Conservation (phyloP, 1,140 invertebrate genomes). For the Drosophila kikkawai region DNA sequence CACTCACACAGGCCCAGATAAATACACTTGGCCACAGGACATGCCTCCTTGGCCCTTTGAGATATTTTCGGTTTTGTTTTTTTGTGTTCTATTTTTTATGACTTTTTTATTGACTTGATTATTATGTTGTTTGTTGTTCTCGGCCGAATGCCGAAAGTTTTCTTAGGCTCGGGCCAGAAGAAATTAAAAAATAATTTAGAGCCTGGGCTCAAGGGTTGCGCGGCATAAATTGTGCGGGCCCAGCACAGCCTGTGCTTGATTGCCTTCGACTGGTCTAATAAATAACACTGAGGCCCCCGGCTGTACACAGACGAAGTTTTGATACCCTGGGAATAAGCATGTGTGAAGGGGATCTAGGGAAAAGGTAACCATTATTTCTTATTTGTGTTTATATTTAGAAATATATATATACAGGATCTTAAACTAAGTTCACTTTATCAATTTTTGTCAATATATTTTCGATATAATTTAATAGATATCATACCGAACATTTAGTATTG, state of each 20-base stretch:
- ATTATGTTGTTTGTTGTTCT: slow-evolving; percentile 81
- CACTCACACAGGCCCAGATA: slow-evolving; percentile 43
- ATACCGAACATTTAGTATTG: not conserved
- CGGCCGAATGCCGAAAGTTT: slow-evolving; percentile 62
- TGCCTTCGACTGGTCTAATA: slow-evolving; percentile 51
- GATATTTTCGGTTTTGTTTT: slow-evolving; percentile 61
- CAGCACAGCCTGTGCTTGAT: slow-evolving; percentile 67
- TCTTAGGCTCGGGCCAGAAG: slow-evolving; percentile 47
- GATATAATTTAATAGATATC: not conserved
- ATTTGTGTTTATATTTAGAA: not conserved
- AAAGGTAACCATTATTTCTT: not conserved
- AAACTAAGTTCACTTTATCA: not conserved
- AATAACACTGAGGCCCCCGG: slow-evolving; percentile 22
- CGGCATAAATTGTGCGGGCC: slow-evolving; percentile 63
- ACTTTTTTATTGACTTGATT: slow-evolving; percentile 83
- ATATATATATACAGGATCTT: not conserved
- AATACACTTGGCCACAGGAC: slow-evolving; percentile 63
- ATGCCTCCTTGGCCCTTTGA: slow-evolving; percentile 54
- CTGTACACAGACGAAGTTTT: not conserved
- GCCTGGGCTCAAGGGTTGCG: slow-evolving; percentile 60
- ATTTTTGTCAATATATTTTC: not conserved
- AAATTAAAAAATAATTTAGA: slow-evolving; percentile 83
- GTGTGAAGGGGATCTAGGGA: not conserved
- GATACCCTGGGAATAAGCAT: slow-evolving; percentile 1
- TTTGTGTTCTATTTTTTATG: slow-evolving; percentile 69